Evolutionary conservation across 2,113 vertebrate genomes (phyloP), one percentile per base, ranked within the genome.

Genomic region (Philantomba maxwellii): DNA sequence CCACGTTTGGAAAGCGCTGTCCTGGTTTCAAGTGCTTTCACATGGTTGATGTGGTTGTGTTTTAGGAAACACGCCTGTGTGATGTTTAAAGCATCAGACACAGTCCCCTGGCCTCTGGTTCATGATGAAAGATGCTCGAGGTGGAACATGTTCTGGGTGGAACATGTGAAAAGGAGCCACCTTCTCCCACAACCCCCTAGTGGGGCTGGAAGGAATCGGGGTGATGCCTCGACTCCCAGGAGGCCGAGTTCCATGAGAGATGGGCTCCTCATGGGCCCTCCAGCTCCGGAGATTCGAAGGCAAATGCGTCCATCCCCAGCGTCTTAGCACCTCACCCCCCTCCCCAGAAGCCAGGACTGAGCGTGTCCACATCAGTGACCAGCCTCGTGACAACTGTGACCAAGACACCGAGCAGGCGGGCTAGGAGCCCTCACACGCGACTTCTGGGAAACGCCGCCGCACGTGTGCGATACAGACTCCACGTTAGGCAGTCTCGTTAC

Each of bases 41-140:
- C 6, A 0, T 17, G 26, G 9, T 5, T 83, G 36, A 6, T 0
- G 2, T 3, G 26, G 5, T 8, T 9, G 45, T 70, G 15, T 53
- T 55, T 62, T 26, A 51, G 39, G 30, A 49, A 53, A 49, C 9
- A 5, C 2, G 55, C 2, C 51, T 14, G 9, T 14, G 12, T 1
- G 28, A 15, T 7, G 5, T 47, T 17, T 66, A 3, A 12, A 53
- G 45, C 36, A 0, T 53, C 14, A 21, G 14, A 4, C 33, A 43
- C 15, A 9, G 2, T 3, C 1, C 1, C 80, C 49, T 51, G 11
- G 6, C 19, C 2, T 9, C 9, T 6, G 10, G 58, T 3, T 43
- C 51, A 23, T 11, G 8, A 1, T 0, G 64, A 39, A 12, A 70
- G 66, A 70, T 0, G 12, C 60, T 16, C 0, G 0, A 6, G 10